phyloP scores from a whole-genome alignment of 2,888 invertebrate genomes.

The Mayetiola destructor region DNA sequence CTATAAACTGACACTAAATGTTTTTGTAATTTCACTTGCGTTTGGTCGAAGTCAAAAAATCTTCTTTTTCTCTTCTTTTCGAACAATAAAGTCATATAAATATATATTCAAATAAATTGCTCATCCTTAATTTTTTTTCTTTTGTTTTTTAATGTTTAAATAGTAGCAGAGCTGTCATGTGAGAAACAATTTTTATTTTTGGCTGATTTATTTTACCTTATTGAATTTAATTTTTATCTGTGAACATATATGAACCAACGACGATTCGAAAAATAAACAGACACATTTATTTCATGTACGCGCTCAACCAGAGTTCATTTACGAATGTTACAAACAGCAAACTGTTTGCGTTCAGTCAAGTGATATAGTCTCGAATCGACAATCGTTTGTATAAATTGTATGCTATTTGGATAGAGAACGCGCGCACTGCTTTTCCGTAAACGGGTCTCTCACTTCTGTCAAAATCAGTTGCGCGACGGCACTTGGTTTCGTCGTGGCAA shows the following conservation, averaged over 20 bases:
- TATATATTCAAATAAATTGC: too few relatives aligned
- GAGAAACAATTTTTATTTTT: not conserved
- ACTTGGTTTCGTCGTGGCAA: too few relatives aligned
- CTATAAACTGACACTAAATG: too few relatives aligned
- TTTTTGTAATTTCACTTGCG: too few relatives aligned
- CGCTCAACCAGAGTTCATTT: conserved; percentile 18
- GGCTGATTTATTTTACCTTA: not conserved
- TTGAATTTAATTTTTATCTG: not conserved
- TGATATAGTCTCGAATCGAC: not conserved
- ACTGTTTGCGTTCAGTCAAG: conserved; percentile 9
- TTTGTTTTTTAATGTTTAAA: not conserved
- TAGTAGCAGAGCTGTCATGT: not conserved
- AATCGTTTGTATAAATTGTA: not conserved
- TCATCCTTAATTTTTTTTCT: too few relatives aligned
- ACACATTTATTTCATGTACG: conserved; percentile 9
- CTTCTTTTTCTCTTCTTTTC: not conserved
- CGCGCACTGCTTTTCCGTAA: too few relatives aligned
- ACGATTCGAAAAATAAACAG: not conserved
- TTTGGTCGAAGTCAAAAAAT: too few relatives aligned
- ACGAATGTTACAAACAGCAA: conserved; percentile 16
- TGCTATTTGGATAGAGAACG: too few relatives aligned
- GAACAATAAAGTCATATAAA: too few relatives aligned
- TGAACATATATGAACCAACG: conserved; percentile 3
- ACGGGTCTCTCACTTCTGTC: too few relatives aligned
- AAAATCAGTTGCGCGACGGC: too few relatives aligned